These are phyloP conservation scores for Mormyrops attenuatus DNA, from an alignment of 2,797 vertebrate genomes.

Conservation along the genomic window DNA sequence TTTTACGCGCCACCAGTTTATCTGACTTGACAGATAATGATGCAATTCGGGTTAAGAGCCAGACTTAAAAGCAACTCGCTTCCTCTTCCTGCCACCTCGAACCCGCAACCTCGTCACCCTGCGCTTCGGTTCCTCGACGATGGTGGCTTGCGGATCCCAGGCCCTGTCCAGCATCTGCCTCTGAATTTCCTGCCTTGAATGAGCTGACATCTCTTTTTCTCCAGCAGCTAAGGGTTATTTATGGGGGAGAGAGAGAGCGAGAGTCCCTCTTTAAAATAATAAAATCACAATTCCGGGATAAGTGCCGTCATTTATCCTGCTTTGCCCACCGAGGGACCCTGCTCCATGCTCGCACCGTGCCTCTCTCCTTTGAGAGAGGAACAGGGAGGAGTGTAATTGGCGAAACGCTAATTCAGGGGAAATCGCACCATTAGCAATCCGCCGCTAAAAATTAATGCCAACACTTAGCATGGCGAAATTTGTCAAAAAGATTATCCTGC, in stretches of 20 bases:
- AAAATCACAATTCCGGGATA: slow-evolving; percentile 14
- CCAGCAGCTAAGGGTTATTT: not conserved
- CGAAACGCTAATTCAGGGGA: slow-evolving; percentile 1
- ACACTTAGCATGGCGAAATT: not conserved
- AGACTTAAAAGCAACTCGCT: not conserved
- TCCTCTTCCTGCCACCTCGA: slow-evolving; percentile 1
- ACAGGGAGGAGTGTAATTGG: not conserved
- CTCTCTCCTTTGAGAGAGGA: too few species aligned
- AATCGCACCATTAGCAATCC: not conserved
- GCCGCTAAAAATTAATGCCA: slow-evolving; percentile 22
- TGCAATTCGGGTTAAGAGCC: slow-evolving; percentile 3
- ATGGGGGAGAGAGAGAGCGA: not conserved
- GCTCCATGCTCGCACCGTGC: not conserved
- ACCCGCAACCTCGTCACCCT: not conserved
- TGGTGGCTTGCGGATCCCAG: not conserved
- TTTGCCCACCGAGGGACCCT: not conserved
- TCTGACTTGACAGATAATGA: slow-evolving; percentile 7
- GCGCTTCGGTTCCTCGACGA: not conserved
- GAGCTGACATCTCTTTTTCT: not conserved
- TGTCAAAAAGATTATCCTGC: slow-evolving; percentile 38
- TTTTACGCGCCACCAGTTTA: not conserved
- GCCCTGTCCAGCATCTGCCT: not conserved
- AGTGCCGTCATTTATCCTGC: slow-evolving; percentile 1
- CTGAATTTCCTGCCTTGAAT: not conserved
- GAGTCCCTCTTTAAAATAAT: slow-evolving; percentile 18